Percentiles rank a stretch among this genome's conserved stretches.
Evolutionary conservation across 2,888 invertebrate species (phyloP).

Genomic region (Ypsolopha sequella): DNA sequence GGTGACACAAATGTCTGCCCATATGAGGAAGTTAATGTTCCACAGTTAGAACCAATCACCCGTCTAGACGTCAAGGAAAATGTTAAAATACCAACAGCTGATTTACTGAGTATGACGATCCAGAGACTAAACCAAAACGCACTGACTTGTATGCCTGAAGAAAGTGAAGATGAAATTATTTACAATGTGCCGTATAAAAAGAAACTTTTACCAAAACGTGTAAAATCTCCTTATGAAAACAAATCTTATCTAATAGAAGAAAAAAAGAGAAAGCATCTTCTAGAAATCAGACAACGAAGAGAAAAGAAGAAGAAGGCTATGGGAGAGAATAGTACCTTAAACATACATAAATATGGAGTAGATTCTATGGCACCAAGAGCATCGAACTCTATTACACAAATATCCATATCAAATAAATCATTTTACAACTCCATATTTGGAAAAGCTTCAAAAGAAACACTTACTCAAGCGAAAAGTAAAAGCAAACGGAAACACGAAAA

Average conservation of each 20-base stretch:
- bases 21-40: too few species aligned
- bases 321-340: constrained; percentile 37
- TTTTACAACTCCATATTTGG: constrained; percentile 62
- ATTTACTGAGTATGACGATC: constrained; percentile 32
- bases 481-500: neutral
- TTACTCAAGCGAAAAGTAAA: neutral
- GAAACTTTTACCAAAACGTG: constrained; percentile 34
- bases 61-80: constrained; percentile 6
- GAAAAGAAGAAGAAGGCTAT: constrained; percentile 45
- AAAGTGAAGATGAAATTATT: constrained; percentile 23
- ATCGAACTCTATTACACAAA: constrained; percentile 49
- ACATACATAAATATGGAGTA: constrained; percentile 29
- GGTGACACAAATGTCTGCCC: too few species aligned
- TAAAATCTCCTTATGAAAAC: constrained; percentile 60
- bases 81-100: constrained; percentile 19
- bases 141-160: constrained; percentile 33
- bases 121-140: constrained; percentile 25
- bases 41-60: too few species aligned
- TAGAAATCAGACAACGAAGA: constrained; percentile 49
- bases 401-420: constrained; percentile 59
- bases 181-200: constrained; percentile 14
- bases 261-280: constrained; percentile 43
- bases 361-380: constrained; percentile 34
- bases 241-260: constrained; percentile 43
- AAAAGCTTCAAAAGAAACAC: constrained; percentile 11